Evolutionary conservation across 2,888 invertebrate genomes (phyloP).

Genomic region (Leptinotarsa peninsularis): DNA sequence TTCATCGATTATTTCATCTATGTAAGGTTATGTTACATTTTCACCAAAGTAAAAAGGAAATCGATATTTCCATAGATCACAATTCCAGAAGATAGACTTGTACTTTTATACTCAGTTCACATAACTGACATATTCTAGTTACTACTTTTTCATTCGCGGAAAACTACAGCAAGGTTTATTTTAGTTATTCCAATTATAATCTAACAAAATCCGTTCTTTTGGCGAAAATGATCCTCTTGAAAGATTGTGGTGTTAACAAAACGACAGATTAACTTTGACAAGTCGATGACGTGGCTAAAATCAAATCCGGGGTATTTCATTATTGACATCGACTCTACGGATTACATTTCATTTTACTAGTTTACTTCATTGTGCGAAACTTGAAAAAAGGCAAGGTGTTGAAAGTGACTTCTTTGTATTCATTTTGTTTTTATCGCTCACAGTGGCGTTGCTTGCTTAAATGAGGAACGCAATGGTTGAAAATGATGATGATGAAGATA

Average conservation of each 20-base stretch:
- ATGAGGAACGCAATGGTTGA: too few species aligned
- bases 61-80: too few species aligned
- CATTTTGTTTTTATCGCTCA: conserved; percentile 32
- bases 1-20: too few species aligned
- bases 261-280: conserved; percentile 48
- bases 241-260: conserved; percentile 35
- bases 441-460: conserved; percentile 23
- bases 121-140: too few species aligned
- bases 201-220: not conserved
- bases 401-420: conserved; percentile 38
- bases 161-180: too few species aligned
- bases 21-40: too few species aligned
- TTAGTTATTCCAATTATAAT: not conserved
- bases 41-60: too few species aligned
- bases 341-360: conserved; percentile 50
- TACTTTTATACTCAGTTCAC: too few species aligned
- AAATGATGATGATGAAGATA: too few species aligned
- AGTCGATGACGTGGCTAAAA: conserved; percentile 51
- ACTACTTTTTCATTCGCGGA: too few species aligned
- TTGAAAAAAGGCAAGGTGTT: conserved; percentile 44
- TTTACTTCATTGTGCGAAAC: conserved; percentile 39
- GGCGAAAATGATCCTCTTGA: conserved; percentile 38
- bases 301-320: conserved; percentile 47
- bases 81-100: too few species aligned
- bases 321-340: conserved; percentile 55